A percentile compares a stretch with the other conserved stretches of the same genome.
Evolutionary conservation across 2,888 invertebrate species (phyloP).

Genomic region (Zygothrica quintamaculata): DNA sequence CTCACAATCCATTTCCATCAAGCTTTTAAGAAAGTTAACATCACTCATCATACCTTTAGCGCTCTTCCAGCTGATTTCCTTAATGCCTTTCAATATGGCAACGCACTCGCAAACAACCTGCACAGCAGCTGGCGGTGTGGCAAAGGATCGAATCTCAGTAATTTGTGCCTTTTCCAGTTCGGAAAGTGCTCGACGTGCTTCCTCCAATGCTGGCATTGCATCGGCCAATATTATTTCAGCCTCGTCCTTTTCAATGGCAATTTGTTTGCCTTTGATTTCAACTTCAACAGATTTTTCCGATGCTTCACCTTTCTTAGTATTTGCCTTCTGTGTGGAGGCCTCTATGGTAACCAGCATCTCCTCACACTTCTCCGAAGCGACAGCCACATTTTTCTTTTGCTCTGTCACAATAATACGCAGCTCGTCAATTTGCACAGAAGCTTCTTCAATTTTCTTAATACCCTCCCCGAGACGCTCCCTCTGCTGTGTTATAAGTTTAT

Average conservation of each 20-base stretch:
- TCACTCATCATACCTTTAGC: slow-evolving; percentile 97
- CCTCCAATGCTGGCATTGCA: slow-evolving; percentile 93
- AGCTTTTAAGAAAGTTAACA: slow-evolving; percentile 90
- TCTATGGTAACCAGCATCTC: slow-evolving; percentile 91
- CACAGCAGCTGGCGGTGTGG: slow-evolving; percentile 95
- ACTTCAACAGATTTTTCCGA: slow-evolving; percentile 92
- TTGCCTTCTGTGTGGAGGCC: slow-evolving; percentile 89
- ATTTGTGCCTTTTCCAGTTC: slow-evolving; percentile 95
- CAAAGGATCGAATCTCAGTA: slow-evolving; percentile 95
- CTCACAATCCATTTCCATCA: slow-evolving; percentile 95
- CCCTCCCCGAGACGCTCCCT: slow-evolving; percentile 83
- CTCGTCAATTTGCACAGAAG: slow-evolving; percentile 91
- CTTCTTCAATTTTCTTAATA: slow-evolving; percentile 90
- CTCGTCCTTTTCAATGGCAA: slow-evolving; percentile 92
- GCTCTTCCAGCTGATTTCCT: slow-evolving; percentile 95
- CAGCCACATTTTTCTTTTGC: slow-evolving; percentile 92
- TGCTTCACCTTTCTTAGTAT: slow-evolving; percentile 91
- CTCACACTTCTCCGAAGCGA: slow-evolving; percentile 93
- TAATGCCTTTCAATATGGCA: slow-evolving; percentile 92
- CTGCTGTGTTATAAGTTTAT: slow-evolving; percentile 80
- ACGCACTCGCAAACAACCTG: slow-evolving; percentile 96
- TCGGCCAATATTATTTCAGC: slow-evolving; percentile 92
- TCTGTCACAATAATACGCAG: slow-evolving; percentile 92
- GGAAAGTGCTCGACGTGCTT: slow-evolving; percentile 91
- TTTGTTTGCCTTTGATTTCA: slow-evolving; percentile 91